These are phyloP conservation scores for Cerastis leucographa DNA, from an alignment of 2,888 invertebrate species.

Conservation along the genomic window DNA sequence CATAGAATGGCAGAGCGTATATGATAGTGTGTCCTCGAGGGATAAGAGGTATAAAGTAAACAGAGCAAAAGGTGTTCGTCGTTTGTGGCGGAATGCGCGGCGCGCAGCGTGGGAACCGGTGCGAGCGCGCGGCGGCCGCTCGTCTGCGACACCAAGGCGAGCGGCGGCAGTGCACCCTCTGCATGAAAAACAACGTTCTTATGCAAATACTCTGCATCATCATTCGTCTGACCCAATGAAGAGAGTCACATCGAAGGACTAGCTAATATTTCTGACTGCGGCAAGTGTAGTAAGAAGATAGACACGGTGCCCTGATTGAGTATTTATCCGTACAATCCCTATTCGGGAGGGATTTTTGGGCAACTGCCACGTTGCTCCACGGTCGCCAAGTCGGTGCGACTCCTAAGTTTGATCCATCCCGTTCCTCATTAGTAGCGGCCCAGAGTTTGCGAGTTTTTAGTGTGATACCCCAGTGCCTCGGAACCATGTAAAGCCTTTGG, in stretches of 20 bases:
- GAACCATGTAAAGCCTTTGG: too few relatives aligned
- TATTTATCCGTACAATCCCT: too few relatives aligned
- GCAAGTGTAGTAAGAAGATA: background rate
- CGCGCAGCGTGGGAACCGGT: slow-evolving; percentile 69
- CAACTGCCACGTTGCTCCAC: too few relatives aligned
- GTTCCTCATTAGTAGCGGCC: too few relatives aligned
- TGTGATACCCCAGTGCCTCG: too few relatives aligned
- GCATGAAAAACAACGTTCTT: slow-evolving; percentile 23
- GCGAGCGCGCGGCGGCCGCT: slow-evolving; percentile 48
- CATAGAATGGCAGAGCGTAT: too few relatives aligned
- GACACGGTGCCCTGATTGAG: background rate
- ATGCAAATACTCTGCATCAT: slow-evolving; percentile 11
- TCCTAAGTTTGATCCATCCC: too few relatives aligned
- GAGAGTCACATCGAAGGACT: background rate
- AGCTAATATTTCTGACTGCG: background rate
- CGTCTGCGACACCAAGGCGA: slow-evolving; percentile 22
- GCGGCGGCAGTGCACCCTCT: slow-evolving; percentile 34
- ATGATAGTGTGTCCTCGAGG: slow-evolving; percentile 23
- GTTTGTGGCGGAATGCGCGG: slow-evolving; percentile 62
- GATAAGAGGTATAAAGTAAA: slow-evolving; percentile 25
- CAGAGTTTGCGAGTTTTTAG: too few relatives aligned
- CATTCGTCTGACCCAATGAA: background rate
- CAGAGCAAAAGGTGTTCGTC: slow-evolving; percentile 49
- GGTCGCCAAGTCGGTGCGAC: too few relatives aligned
- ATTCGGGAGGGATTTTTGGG: too few relatives aligned